Evolutionary conservation across 2,888 invertebrate species (phyloP), one percentile per base, ranked within the genome.

Genomic region (Eubasilissa splendida): DNA sequence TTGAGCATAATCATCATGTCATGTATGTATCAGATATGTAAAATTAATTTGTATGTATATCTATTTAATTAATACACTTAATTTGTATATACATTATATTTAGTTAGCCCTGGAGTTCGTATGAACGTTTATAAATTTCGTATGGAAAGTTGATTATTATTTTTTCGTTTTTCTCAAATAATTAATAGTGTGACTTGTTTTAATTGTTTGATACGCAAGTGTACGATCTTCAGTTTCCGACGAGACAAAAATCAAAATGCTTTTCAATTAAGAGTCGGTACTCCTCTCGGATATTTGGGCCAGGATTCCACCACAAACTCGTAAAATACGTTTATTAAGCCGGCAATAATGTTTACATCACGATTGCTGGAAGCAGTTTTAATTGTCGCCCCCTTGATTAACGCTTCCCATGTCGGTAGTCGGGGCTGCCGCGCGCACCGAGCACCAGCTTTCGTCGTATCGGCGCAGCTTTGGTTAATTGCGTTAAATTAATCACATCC

Each of bases 221-320:
- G 7, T 7, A 42, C 42, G 3, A 42, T 42, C 7, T 42, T 7
- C 22, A 22, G 22, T 22, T 22, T 22, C 22, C 22, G 22, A 22
- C 7, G 42, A 42, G 42, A 5, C 42, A 42, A 10, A 31, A 31
- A 66, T 33, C 22, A 66, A 3, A n/a, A 75, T 75, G 50, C 84
- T 84, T 84, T 84, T 80, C 66, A 22, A 85, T 50, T 22, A 85
- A 75, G 83, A 85, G 85, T 31, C 14, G 42, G 7, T 14, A n/a
- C 60, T 14, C 60, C 60, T 42, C 60, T 12, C 12, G 12, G 42
- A 42, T 54, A n/a, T n/a, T 42, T 11, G 85, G 85, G 84, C 76
- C 82, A 77, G 83, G 84, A 85, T 85, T 85, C 84, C 74, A 82
- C 65, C 80, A 80, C 85, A 85, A 86, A 86, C 86, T 86, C 86